phyloP scores from a whole-genome alignment of 2,113 vertebrate genomes.

The Corythornis cristatus region DNA sequence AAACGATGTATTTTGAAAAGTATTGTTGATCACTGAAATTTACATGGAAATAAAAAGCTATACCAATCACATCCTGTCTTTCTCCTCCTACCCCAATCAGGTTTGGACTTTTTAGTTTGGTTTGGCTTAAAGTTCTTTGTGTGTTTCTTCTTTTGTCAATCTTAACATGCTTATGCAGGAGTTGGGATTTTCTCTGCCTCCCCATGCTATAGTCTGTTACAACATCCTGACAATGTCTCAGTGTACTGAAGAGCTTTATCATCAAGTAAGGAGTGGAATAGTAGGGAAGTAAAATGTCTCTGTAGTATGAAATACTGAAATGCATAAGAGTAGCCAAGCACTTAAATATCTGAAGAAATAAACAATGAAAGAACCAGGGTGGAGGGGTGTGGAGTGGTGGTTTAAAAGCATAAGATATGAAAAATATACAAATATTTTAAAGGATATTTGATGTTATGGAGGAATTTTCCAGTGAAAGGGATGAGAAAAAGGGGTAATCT shows the following conservation, averaged over 20 bases:
- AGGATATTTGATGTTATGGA: neutral
- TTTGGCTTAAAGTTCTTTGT: neutral
- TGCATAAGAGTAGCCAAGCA: neutral
- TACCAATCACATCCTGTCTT: neutral
- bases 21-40: neutral
- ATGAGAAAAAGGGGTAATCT: neutral
- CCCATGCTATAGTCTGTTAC: neutral
- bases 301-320: neutral
- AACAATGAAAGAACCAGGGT: neutral
- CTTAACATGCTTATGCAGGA: neutral
- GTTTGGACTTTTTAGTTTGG: neutral
- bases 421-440: neutral
- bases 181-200: neutral
- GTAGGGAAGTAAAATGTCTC: neutral
- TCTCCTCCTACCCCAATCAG: neutral
- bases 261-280: neutral
- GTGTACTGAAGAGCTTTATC: neutral
- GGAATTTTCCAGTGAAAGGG: neutral
- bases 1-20: neutral
- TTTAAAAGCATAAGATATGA: neutral
- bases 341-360: neutral
- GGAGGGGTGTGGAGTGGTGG: fast-evolving
- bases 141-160: neutral
- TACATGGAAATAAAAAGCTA: neutral
- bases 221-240: neutral